These are phyloP conservation scores for Gymnorhina tibicen DNA, from an alignment of 2,113 vertebrate species.

Conservation along the genomic window DNA sequence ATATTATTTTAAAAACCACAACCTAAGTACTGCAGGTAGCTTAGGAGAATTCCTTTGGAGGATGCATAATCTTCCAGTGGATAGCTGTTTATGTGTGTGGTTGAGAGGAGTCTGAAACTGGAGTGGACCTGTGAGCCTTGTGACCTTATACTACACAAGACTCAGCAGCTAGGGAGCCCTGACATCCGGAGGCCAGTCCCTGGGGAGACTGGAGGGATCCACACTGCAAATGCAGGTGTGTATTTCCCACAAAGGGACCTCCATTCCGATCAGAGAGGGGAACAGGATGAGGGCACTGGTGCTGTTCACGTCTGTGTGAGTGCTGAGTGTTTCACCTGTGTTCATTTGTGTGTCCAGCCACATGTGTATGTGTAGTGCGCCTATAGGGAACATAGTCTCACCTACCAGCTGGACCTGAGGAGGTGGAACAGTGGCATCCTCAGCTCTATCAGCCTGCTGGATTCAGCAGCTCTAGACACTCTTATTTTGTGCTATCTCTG, in stretches of 20 bases:
- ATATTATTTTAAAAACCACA: neutral
- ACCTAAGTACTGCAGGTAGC: neutral
- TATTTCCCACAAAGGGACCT: neutral
- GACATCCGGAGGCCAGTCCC: neutral
- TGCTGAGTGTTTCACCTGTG: neutral
- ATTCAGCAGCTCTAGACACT: neutral
- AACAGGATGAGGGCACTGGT: neutral
- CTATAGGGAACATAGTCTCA: neutral
- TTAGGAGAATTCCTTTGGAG: neutral
- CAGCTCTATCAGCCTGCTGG: neutral
- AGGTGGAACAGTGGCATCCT: neutral
- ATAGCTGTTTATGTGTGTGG: neutral
- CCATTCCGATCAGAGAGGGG: neutral
- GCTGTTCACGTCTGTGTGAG: neutral
- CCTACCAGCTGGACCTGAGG: neutral
- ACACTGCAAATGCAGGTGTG: neutral
- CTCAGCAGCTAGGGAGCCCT: neutral
- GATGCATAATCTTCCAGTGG: neutral
- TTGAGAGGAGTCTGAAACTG: neutral
- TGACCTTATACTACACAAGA: neutral
- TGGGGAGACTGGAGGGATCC: neutral
- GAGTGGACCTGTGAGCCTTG: neutral
- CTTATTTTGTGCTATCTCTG: neutral
- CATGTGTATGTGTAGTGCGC: rapidly evolving
- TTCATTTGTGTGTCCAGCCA: too few relatives aligned